Percentiles rank a stretch among this genome's conserved stretches.
Conservation (phyloP, 2,888 invertebrate species). For the Laothoe populi region DNA sequence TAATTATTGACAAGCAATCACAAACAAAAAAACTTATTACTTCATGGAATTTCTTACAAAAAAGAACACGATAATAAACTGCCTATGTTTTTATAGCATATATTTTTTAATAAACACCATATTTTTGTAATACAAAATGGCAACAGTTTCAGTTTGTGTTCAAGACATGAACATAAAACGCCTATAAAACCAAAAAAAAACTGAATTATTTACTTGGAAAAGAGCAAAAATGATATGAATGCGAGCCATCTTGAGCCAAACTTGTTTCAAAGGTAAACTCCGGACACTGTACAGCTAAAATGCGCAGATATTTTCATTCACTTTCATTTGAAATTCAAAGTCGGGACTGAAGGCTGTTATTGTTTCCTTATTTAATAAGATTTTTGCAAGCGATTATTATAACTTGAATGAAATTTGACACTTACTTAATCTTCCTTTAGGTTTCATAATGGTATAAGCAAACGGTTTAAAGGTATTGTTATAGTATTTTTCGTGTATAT, state of each 20-base stretch:
- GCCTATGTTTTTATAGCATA: no score
- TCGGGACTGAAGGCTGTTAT: not conserved
- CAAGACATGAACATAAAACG: not conserved
- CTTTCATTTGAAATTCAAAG: constrained; percentile 19
- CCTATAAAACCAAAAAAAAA: not conserved
- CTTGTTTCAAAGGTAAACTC: not conserved
- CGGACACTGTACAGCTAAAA: not conserved
- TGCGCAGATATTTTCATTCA: not conserved
- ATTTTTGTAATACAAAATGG: no score
- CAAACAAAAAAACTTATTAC: no score
- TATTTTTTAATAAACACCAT: no score
- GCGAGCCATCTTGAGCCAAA: not conserved
- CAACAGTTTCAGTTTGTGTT: no score
- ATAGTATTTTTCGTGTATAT: not conserved
- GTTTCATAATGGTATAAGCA: no score
- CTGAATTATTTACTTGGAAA: not conserved
- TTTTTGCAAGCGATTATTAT: not conserved
- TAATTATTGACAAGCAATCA: no score
- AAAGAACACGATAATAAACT: no score
- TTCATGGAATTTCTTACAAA: no score
- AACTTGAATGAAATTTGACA: constrained; percentile 16
- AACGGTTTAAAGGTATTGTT: not conserved
- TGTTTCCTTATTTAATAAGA: constrained; percentile 13
- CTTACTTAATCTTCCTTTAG: constrained; percentile 16
- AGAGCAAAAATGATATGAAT: not conserved